phyloP scores from a whole-genome alignment of 2,888 invertebrate species.

The Cancer borealis region DNA sequence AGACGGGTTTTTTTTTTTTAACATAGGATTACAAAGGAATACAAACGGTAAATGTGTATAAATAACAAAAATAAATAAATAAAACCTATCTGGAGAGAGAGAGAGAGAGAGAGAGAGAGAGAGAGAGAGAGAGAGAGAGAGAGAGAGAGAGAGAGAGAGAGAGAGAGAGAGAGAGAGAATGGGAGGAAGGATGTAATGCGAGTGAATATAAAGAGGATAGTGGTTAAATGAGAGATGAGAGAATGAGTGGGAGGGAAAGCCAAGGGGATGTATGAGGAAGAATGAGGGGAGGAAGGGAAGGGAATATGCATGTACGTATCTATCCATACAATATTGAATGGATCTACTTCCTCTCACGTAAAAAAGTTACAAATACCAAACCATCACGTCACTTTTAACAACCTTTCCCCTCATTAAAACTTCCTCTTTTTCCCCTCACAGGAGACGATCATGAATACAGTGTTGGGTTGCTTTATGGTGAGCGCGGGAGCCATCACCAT shows the following conservation, averaged over 20 bases:
- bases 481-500: conserved; percentile 13
- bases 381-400: no score
- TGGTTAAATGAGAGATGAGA: neutral
- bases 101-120: neutral
- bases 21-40: no score
- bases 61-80: neutral
- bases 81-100: no score
- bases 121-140: neutral
- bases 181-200: neutral
- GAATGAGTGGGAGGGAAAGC: neutral
- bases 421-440: neutral
- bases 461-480: neutral
- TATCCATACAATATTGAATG: no score
- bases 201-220: neutral
- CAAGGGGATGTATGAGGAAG: no score
- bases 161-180: neutral
- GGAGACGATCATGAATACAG: neutral
- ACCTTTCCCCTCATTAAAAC: no score
- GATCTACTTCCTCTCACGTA: no score
- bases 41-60: neutral
- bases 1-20: no score
- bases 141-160: neutral
- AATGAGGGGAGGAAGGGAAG: no score
- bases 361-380: no score
- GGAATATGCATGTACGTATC: no score